These are phyloP conservation scores for Bombyx mori DNA, from an alignment of 1,140 invertebrate genomes.

Conservation along the genomic window DNA sequence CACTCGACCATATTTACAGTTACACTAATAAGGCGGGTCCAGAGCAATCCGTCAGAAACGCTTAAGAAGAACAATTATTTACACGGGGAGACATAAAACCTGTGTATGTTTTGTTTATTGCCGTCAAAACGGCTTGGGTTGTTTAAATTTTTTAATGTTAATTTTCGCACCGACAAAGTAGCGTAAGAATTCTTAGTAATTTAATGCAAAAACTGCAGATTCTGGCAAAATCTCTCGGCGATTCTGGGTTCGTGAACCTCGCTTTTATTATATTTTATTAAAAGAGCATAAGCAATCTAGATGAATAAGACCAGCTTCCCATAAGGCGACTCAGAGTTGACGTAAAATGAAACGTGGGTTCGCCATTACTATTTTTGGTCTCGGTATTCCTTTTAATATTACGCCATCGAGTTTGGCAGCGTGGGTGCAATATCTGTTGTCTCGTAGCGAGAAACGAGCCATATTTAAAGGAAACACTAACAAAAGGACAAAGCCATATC, in stretches of 20 bases:
- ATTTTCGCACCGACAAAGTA: slow-evolving; percentile 35
- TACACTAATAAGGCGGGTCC: slow-evolving; percentile 7
- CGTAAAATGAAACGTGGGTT: slow-evolving; percentile 33
- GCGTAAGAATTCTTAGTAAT: slow-evolving; percentile 39
- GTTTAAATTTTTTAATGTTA: slow-evolving; percentile 37
- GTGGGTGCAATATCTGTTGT: slow-evolving; percentile 43
- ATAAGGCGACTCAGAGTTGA: slow-evolving; percentile 41
- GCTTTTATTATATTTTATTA: slow-evolving; percentile 29
- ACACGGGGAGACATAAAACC: slow-evolving; percentile 32
- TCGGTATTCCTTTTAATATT: slow-evolving; percentile 37
- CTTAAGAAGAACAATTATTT: slow-evolving; percentile 30
- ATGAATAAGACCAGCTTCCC: slow-evolving; percentile 38
- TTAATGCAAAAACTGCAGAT: slow-evolving; percentile 59
- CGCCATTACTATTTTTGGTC: slow-evolving; percentile 35
- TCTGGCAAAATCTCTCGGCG: slow-evolving; percentile 31
- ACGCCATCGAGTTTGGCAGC: slow-evolving; percentile 35
- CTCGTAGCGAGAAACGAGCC: slow-evolving; percentile 19
- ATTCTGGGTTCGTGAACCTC: slow-evolving; percentile 44
- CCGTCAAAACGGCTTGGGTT: slow-evolving; percentile 24
- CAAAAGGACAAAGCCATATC: slow-evolving; percentile 23
- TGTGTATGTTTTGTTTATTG: slow-evolving; percentile 35
- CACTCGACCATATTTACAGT: slow-evolving; percentile 10
- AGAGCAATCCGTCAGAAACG: slow-evolving; percentile 15
- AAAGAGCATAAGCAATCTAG: slow-evolving; percentile 41
- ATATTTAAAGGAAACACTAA: slow-evolving; percentile 27